Conservation (phyloP, 2,797 vertebrate species). For the Rhodeus uyekii region DNA sequence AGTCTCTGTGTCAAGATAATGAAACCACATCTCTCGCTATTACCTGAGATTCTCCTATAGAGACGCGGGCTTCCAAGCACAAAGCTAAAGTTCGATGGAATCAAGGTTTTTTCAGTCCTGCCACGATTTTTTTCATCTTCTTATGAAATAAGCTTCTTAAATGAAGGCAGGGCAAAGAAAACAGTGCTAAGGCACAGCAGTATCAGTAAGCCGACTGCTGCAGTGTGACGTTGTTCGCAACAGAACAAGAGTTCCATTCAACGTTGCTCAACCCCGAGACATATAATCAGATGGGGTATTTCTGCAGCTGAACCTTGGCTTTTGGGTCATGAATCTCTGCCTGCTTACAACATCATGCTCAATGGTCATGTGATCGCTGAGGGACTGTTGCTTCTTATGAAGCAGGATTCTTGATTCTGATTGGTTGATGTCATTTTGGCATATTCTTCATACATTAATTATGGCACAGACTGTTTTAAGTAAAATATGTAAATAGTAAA, state of each 20-base stretch:
- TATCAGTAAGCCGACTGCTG: constrained; percentile 7
- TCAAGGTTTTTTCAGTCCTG: constrained; percentile 30
- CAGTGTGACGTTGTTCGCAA: background rate
- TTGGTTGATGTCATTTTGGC: too few relatives aligned
- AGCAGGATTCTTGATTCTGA: too few relatives aligned
- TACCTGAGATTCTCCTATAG: constrained; percentile 45
- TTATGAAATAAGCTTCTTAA: constrained; percentile 59
- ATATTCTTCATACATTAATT: too few relatives aligned
- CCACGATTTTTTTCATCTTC: constrained; percentile 41
- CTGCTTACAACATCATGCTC: background rate
- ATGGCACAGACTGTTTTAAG: too few relatives aligned
- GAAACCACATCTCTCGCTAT: constrained; percentile 46
- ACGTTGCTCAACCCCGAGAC: constrained; percentile 18
- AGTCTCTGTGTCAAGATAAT: constrained; percentile 55
- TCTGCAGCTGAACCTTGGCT: background rate
- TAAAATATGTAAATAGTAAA: too few relatives aligned
- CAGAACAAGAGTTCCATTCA: constrained; percentile 30
- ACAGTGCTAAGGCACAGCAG: background rate
- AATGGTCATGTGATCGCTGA: too few relatives aligned
- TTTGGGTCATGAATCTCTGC: background rate
- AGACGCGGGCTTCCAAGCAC: constrained; percentile 32
- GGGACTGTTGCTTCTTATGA: too few relatives aligned
- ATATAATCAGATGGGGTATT: constrained; percentile 11
- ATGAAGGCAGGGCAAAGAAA: constrained; percentile 9
- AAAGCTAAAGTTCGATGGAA: constrained; percentile 37